Evolutionary conservation across 2,797 vertebrate species (phyloP).

Genomic region (Thamnophis elegans): DNA sequence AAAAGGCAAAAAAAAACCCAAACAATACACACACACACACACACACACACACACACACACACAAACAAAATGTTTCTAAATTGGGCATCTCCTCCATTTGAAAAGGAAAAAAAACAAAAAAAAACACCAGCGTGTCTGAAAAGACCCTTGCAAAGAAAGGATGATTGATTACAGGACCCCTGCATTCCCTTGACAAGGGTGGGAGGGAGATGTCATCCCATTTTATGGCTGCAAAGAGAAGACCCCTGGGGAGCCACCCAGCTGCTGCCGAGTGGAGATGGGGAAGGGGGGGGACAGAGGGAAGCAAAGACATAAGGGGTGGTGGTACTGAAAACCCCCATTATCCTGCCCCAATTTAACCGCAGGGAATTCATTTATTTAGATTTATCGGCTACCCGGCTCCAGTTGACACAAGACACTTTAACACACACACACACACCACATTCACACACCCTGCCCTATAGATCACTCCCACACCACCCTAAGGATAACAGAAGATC

Average conservation of each 20-base stretch:
- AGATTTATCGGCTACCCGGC: not conserved
- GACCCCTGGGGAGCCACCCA: constrained; percentile 27
- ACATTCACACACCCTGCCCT: not conserved
- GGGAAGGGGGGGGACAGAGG: not conserved
- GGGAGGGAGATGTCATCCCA: not conserved
- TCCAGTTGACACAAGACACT: not conserved
- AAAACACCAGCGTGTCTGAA: not conserved
- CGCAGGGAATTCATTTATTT: not conserved
- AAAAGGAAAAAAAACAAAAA: not conserved
- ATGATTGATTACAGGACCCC: not conserved
- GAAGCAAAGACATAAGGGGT: not conserved
- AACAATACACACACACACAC: not conserved
- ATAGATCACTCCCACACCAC: not conserved
- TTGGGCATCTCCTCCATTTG: not conserved
- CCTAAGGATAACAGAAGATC: not conserved
- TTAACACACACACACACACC: not conserved
- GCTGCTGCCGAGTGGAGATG: not conserved
- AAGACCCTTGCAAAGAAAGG: not conserved
- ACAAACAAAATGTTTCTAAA: not conserved
- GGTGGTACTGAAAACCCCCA: not conserved
- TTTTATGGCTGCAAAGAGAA: constrained; percentile 34
- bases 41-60: not conserved
- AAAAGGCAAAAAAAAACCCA: not conserved
- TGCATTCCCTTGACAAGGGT: not conserved
- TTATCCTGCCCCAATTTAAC: not conserved